phyloP scores from a whole-genome alignment of 2,888 invertebrate species.

The Danaus chrysippus region DNA sequence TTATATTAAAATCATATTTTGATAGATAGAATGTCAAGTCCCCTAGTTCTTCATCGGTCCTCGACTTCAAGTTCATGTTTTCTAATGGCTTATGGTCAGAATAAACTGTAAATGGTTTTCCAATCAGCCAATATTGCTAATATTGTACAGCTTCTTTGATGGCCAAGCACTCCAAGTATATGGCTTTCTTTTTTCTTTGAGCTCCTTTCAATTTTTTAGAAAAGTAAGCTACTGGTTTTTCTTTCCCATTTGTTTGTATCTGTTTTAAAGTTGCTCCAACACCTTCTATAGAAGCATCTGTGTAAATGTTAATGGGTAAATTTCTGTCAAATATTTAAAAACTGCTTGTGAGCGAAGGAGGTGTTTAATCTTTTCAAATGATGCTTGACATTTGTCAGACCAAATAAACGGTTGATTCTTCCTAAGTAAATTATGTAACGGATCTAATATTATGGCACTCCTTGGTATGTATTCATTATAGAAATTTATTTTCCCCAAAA shows the following conservation, averaged over 20 bases:
- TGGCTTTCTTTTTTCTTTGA: constrained; percentile 31
- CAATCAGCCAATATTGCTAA: constrained; percentile 25
- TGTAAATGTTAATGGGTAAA: constrained; percentile 23
- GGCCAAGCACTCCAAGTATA: constrained; percentile 25
- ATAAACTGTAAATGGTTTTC: constrained; percentile 23
- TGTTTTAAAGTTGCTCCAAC: constrained; percentile 30
- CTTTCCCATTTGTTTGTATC: constrained; percentile 19
- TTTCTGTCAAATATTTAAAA: constrained; percentile 20
- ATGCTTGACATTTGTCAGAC: constrained; percentile 27
- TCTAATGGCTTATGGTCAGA: constrained; percentile 32
- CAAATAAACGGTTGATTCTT: constrained; percentile 33
- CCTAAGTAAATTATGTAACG: constrained; percentile 34
- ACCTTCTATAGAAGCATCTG: constrained; percentile 21
- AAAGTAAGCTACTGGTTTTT: constrained; percentile 21
- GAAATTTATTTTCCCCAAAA: constrained; percentile 36
- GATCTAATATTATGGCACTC: constrained; percentile 32
- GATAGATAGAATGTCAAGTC: too few relatives aligned
- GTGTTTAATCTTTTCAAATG: constrained; percentile 22
- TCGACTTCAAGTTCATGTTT: constrained; percentile 33
- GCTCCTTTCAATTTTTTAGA: constrained; percentile 19
- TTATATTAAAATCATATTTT: constrained; percentile 16
- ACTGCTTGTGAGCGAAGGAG: constrained; percentile 12
- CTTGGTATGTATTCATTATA: constrained; percentile 33
- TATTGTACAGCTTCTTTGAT: constrained; percentile 23
- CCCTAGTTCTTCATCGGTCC: constrained; percentile 32